phyloP scores from a whole-genome alignment of 2,888 invertebrate species.

The Sesia bembeciformis region DNA sequence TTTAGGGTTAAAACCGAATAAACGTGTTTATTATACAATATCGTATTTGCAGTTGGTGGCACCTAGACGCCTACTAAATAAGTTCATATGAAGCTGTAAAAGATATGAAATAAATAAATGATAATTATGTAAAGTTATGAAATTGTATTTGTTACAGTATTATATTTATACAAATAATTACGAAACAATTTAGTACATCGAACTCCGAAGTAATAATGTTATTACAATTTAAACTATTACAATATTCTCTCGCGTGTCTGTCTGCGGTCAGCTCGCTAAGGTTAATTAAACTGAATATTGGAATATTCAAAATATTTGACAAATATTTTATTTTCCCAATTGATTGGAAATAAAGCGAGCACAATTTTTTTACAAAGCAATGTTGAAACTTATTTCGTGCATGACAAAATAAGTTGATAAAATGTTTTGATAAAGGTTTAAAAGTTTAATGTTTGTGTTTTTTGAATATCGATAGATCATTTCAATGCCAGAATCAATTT shows the following conservation, averaged over 20 bases:
- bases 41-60: too few species aligned
- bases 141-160: background rate
- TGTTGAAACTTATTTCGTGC: too few species aligned
- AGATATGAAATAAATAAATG: background rate
- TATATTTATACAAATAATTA: background rate
- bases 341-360: background rate
- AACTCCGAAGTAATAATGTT: background rate
- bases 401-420: too few species aligned
- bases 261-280: background rate
- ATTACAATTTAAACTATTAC: background rate
- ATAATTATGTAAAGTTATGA: background rate
- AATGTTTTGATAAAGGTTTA: too few species aligned
- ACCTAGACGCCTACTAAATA: too few species aligned
- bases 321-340: background rate
- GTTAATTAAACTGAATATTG: background rate
- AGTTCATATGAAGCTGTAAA: too few species aligned
- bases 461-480: too few species aligned
- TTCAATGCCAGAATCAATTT: too few species aligned
- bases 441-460: too few species aligned
- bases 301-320: background rate
- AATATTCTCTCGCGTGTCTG: background rate
- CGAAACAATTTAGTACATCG: background rate
- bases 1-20: too few species aligned
- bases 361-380: too few species aligned
- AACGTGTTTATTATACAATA: too few species aligned